Percentiles rank a stretch among this genome's conserved stretches.
Evolutionary conservation across 2,797 vertebrate species (phyloP).

Genomic region (Eidolon dupreanum): DNA sequence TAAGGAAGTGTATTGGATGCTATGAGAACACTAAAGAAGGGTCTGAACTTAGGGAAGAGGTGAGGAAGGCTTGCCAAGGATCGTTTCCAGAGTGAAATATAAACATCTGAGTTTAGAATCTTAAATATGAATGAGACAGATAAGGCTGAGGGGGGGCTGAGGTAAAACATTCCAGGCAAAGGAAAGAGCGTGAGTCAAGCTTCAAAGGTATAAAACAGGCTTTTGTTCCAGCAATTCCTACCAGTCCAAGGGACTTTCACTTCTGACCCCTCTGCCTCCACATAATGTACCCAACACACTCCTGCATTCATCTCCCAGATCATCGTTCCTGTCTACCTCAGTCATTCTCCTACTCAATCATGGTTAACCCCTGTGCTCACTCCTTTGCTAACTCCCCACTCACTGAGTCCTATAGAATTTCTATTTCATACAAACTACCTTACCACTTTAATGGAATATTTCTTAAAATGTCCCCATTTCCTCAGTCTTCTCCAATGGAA

Average conservation of each 20-base stretch:
- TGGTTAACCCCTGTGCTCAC: neutral
- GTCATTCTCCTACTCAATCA: neutral
- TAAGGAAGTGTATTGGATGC: neutral
- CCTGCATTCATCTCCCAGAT: neutral
- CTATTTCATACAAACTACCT: neutral
- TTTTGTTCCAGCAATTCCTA: neutral
- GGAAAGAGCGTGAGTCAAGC: neutral
- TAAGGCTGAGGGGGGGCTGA: neutral
- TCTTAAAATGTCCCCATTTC: slow-evolving; percentile 13
- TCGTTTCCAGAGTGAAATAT: neutral
- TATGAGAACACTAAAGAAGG: neutral
- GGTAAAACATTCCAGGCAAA: neutral
- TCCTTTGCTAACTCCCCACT: neutral
- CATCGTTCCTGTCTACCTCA: neutral
- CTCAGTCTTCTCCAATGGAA: neutral
- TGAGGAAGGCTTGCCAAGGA: neutral
- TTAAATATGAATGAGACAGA: neutral
- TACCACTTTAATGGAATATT: neutral
- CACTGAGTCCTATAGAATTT: neutral
- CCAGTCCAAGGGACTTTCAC: neutral
- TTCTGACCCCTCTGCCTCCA: neutral
- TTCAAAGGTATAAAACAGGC: neutral
- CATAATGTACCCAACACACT: neutral
- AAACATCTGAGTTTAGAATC: neutral
- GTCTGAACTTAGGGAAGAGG: neutral